Evolutionary conservation across 2,888 invertebrate genomes (phyloP), one percentile per base, ranked within the genome.

Genomic region (Apamea epomidion): DNA sequence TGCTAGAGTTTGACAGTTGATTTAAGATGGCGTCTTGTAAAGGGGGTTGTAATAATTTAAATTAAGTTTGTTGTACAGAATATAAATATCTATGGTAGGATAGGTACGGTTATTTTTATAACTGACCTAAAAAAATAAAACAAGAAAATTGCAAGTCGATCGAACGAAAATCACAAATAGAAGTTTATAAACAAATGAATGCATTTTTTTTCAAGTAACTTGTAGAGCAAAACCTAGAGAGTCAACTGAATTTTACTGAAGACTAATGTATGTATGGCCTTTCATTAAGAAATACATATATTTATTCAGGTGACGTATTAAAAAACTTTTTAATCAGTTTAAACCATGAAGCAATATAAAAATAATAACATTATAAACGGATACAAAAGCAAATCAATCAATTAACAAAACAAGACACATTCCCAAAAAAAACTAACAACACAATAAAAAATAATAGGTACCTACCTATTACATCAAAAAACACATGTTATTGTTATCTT

Each of bases 401-500:
- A 92, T 91, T 90, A 91, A 80, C 42, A 58, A 69, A 91, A 91
- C 88, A 89, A 90, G 91, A 90, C 90, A 91, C 89, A 80, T 72
- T 74, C n/a, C 64, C 21, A 60, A 60, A 58, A 72, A 78, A 60
- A 88, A 86, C 83, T 83, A 12, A 78, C n/a, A 69, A 75, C 68
- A 72, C 70, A 71, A 76, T 79, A 80, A 78, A 80, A 84, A 88
- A 87, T 76, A 48, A 72, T 74, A n/a, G n/a, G n/a, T n/a, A 37
- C 29, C 1, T 85, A 74, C 8, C 21, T 82, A 87, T 90, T 84
- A 90, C 88, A 87, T 76, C 67, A 82, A 94, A 94, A 94, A 95
- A 95, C 95, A 95, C 93, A 94, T 95, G 96, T 96, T 88, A 88
- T 87, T 92, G 92, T 92, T 93, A 92, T 91, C 92, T 91, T 88